Evolutionary conservation across 2,797 vertebrate species (phyloP).

Genomic region (Enteromius treurensis): DNA sequence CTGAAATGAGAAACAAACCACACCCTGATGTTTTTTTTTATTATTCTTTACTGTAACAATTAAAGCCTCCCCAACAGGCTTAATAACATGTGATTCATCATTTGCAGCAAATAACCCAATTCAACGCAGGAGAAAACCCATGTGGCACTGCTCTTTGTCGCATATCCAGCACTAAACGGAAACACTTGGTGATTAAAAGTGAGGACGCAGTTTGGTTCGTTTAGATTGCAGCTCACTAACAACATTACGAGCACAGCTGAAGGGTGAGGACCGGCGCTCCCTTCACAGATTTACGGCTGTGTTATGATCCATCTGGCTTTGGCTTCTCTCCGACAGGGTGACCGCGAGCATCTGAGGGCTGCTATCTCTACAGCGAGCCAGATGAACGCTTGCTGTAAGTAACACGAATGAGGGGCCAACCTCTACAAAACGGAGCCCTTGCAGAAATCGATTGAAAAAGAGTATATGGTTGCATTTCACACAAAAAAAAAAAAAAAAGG

Average conservation of each 20-base stretch:
- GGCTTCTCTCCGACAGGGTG: slow-evolving; percentile 10
- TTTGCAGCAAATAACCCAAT: neutral
- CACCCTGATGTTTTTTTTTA: slow-evolving; percentile 24
- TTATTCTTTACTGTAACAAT: neutral
- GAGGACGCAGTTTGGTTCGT: neutral
- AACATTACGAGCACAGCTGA: slow-evolving; percentile 19
- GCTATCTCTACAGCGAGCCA: neutral
- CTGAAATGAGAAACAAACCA: slow-evolving; percentile 42
- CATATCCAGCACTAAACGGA: neutral
- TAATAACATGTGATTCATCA: neutral
- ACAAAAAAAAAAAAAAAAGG: neutral
- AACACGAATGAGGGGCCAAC: neutral
- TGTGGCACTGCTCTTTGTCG: neutral
- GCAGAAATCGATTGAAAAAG: neutral
- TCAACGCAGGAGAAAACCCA: neutral
- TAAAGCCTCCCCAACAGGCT: neutral
- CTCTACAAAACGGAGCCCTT: neutral
- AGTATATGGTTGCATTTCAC: neutral
- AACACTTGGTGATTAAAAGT: neutral
- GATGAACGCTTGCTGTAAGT: neutral
- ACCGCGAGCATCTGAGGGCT: slow-evolving; percentile 12
- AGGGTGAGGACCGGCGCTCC: slow-evolving; percentile 29
- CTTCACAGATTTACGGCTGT: slow-evolving; percentile 29
- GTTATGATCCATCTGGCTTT: slow-evolving; percentile 15
- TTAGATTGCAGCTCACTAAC: neutral